Percentiles rank a stretch among this genome's conserved stretches.
phyloP scores from a whole-genome alignment of 2,797 vertebrate species.

The Sebastes goodei region DNA sequence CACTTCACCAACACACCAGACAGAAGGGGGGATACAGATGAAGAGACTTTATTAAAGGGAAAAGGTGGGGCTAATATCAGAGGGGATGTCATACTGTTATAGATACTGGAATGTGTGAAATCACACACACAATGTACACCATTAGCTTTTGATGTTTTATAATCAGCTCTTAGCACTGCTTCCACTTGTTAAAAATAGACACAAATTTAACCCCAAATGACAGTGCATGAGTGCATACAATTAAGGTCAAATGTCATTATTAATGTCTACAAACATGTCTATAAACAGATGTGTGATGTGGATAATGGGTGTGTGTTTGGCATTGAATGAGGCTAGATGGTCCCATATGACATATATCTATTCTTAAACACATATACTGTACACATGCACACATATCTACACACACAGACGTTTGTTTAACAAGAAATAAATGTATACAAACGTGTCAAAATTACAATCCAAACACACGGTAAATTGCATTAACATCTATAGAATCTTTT shows the following conservation, averaged over 20 bases:
- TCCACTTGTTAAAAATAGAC: background rate
- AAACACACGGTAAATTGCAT: too few relatives aligned
- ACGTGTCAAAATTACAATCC: too few relatives aligned
- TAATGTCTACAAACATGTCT: too few relatives aligned
- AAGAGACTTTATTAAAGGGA: slow-evolving; percentile 56
- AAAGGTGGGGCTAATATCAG: slow-evolving; percentile 48
- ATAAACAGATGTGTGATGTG: too few relatives aligned
- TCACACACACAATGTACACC: background rate
- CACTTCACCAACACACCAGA: slow-evolving; percentile 39
- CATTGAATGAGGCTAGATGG: too few relatives aligned
- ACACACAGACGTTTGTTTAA: too few relatives aligned
- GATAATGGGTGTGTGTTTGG: too few relatives aligned
- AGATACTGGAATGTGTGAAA: slow-evolving; percentile 22
- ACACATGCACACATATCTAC: too few relatives aligned
- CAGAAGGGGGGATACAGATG: slow-evolving; percentile 20
- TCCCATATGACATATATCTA: too few relatives aligned
- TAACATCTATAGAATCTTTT: accelerated
- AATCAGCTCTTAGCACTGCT: background rate
- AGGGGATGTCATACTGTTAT: slow-evolving; percentile 12
- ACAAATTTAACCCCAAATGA: background rate
- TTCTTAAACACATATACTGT: too few relatives aligned
- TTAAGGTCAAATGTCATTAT: too few relatives aligned
- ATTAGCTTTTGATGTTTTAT: background rate
- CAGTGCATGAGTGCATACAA: background rate
- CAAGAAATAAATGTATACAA: too few relatives aligned